These are phyloP conservation scores for Herpetotheres cachinnans DNA, from an alignment of 2,113 vertebrate species.

Conservation along the genomic window DNA sequence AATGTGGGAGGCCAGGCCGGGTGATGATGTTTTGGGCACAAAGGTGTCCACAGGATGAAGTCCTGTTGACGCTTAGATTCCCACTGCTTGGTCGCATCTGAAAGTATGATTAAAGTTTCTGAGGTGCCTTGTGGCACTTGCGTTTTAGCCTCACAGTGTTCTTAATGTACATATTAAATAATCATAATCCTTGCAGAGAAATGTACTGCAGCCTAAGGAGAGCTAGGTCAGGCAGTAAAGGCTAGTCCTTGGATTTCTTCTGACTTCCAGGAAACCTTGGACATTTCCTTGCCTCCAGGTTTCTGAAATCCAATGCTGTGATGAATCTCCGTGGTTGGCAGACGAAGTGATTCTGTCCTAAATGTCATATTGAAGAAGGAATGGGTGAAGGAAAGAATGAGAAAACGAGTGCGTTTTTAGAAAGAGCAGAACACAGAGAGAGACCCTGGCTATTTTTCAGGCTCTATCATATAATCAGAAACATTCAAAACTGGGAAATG, in stretches of 20 bases:
- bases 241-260: not conserved
- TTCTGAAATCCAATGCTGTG: not conserved
- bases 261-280: not conserved
- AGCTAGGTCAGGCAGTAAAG: not conserved
- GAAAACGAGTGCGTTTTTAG: not conserved
- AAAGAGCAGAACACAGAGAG: not conserved
- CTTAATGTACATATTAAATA: not conserved
- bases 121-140: not conserved
- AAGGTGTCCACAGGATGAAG: not conserved
- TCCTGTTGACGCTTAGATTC: not conserved
- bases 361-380: not conserved
- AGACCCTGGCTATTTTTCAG: not conserved
- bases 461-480: constrained; percentile 4
- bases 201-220: not conserved
- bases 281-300: not conserved
- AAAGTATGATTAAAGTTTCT: not conserved
- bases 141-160: not conserved
- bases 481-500: not conserved
- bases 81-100: not conserved
- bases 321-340: not conserved
- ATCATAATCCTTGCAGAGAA: not conserved
- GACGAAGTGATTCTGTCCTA: not conserved
- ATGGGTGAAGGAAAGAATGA: not conserved
- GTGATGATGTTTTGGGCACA: not conserved
- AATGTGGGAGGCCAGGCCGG: not conserved